Conservation (phyloP, 2,888 invertebrate species). For the Drosophila nr. fundita region DNA sequence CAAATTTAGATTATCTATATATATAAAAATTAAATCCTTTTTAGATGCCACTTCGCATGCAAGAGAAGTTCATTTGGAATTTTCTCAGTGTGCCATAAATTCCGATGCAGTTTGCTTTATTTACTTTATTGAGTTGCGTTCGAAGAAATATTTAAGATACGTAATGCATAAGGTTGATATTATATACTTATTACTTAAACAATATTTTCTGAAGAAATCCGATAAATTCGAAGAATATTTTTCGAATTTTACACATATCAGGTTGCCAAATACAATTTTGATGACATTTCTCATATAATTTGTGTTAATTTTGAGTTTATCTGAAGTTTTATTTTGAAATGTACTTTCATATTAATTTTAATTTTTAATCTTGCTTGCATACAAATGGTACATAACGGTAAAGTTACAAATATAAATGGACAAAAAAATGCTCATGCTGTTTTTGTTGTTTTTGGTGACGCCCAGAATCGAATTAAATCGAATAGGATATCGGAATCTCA, state of each 20-base stretch:
- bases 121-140: neutral
- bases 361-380: constrained; percentile 19
- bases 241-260: constrained; percentile 19
- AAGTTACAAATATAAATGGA: constrained; percentile 13
- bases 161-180: neutral
- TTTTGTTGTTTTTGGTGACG: neutral
- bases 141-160: neutral
- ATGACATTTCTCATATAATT: neutral
- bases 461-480: constrained; percentile 7
- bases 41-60: neutral
- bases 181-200: neutral
- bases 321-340: constrained; percentile 9
- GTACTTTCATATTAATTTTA: constrained; percentile 20
- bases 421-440: neutral
- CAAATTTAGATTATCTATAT: neutral
- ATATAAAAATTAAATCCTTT: neutral
- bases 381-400: constrained; percentile 12
- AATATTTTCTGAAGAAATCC: constrained; percentile 5
- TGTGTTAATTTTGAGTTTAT: constrained; percentile 4
- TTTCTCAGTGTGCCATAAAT: neutral
- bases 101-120: neutral
- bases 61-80: neutral
- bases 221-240: constrained; percentile 7
- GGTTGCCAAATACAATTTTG: constrained; percentile 22
- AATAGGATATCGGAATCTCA: constrained; percentile 25